These are phyloP conservation scores for Whitmania pigra DNA, from an alignment of 1,140 invertebrate genomes.

Conservation along the genomic window DNA sequence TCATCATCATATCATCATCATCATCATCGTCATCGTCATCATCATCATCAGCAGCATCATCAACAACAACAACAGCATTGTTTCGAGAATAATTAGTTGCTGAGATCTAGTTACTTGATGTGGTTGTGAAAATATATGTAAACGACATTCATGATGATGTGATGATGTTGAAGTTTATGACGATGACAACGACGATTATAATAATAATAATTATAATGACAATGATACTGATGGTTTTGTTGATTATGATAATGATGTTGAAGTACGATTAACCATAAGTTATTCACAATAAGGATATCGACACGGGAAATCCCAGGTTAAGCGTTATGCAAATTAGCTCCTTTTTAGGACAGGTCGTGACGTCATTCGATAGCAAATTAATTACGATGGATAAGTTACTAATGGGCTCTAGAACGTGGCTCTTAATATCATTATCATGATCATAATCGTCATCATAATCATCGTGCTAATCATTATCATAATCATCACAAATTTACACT, in stretches of 20 bases:
- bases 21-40: background rate
- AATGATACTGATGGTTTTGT: background rate
- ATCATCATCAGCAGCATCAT: background rate
- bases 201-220: background rate
- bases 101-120: background rate
- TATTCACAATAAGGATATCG: too few relatives aligned
- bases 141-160: too few relatives aligned
- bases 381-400: constrained; percentile 93
- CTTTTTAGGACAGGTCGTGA: constrained; percentile 50
- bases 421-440: constrained; percentile 59
- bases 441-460: too few relatives aligned
- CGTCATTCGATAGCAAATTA: constrained; percentile 82
- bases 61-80: background rate
- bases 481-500: too few relatives aligned
- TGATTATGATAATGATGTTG: too few relatives aligned
- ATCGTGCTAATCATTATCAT: too few relatives aligned
- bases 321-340: too few relatives aligned
- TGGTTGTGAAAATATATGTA: background rate
- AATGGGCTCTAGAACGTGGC: constrained; percentile 84
- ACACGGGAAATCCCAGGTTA: too few relatives aligned
- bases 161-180: background rate
- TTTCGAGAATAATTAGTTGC: too few relatives aligned
- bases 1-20: background rate
- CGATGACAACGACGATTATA: background rate
- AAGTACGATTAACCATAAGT: too few relatives aligned